Evolutionary conservation across 2,797 vertebrate genomes (phyloP).

Genomic region (Sylvilagus floridanus): DNA sequence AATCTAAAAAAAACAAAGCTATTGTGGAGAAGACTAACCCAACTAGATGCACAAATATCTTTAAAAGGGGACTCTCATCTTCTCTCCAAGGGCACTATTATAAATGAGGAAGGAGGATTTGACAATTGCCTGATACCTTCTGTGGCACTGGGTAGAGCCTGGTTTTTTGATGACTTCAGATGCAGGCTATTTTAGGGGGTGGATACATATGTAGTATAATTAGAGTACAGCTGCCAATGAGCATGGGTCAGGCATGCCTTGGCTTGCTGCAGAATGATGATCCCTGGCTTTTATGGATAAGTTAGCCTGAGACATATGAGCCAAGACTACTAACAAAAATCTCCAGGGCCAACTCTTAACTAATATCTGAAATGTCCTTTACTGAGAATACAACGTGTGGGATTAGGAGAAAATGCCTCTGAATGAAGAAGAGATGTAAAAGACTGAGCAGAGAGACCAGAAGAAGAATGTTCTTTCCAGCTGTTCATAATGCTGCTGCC

Average conservation of each 20-base stretch:
- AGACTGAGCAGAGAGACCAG: neutral
- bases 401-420: neutral
- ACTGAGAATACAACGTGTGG: neutral
- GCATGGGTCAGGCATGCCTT: neutral
- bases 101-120: neutral
- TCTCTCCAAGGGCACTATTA: neutral
- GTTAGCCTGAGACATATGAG: slow-evolving; percentile 7
- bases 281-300: slow-evolving; percentile 11
- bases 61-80: neutral
- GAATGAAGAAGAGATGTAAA: neutral
- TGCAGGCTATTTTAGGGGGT: neutral
- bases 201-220: neutral
- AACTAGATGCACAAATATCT: neutral
- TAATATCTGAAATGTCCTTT: slow-evolving; percentile 50
- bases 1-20: too few relatives aligned
- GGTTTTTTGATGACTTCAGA: neutral
- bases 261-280: slow-evolving; percentile 42
- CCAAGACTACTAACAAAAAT: neutral
- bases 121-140: neutral
- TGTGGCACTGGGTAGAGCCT: neutral
- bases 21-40: neutral
- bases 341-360: neutral
- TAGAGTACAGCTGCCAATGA: neutral
- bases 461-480: neutral
- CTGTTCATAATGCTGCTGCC: neutral